A percentile compares a stretch with the other conserved stretches of the same genome.
These are phyloP conservation scores for Percopsis transmontana DNA, from an alignment of 2,113 vertebrate genomes.

Conservation along the genomic window DNA sequence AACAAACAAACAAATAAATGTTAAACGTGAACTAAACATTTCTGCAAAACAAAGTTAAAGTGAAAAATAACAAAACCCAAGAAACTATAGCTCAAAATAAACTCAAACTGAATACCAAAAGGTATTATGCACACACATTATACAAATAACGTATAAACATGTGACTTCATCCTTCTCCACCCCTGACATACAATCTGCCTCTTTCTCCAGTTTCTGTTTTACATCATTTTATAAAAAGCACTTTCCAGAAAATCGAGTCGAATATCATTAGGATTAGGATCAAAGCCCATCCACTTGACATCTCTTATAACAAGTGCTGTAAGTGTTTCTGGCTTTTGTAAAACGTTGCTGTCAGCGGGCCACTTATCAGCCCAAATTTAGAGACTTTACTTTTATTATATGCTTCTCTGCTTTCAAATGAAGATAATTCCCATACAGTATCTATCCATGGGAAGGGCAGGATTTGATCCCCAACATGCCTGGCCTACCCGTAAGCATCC, in stretches of 20 bases:
- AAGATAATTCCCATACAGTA: not conserved
- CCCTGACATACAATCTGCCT: not conserved
- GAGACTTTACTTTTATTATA: not conserved
- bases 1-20: not conserved
- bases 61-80: not conserved
- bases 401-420: not conserved
- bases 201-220: constrained; percentile 22
- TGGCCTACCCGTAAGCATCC: no score
- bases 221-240: constrained; percentile 8
- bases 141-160: not conserved
- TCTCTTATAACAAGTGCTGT: constrained; percentile 9
- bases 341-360: constrained; percentile 2
- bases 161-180: not conserved
- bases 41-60: not conserved
- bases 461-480: no score
- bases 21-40: not conserved
- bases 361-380: not conserved
- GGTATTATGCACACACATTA: not conserved
- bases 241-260: not conserved
- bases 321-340: constrained; percentile 36
- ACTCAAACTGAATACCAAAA: not conserved
- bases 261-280: constrained; percentile 41
- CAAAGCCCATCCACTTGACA: constrained; percentile 32
- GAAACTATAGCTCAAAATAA: not conserved
- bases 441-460: constrained; percentile 5